Percentiles rank a stretch among this genome's conserved stretches.
phyloP scores from a whole-genome alignment of 2,113 vertebrate species.

The Hemicordylus capensis region DNA sequence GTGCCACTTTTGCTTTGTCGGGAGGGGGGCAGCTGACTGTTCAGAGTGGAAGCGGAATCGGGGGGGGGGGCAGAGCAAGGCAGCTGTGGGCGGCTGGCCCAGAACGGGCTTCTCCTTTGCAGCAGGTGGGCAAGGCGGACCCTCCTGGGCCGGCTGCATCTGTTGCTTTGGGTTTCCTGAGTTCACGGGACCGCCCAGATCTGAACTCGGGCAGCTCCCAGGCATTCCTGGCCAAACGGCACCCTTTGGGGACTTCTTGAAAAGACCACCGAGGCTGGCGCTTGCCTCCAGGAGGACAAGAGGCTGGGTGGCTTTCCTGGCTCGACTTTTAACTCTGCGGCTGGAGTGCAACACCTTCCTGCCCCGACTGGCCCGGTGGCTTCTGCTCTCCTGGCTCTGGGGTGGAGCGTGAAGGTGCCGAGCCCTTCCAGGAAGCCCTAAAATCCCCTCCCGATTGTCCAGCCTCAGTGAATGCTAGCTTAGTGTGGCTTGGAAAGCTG shows the following conservation, averaged over 20 bases:
- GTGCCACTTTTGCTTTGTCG: not conserved
- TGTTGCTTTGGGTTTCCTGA: conserved; percentile 57
- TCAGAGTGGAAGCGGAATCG: not conserved
- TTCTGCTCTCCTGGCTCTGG: conserved; percentile 18
- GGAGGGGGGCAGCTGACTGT: not conserved
- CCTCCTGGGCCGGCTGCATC: conserved; percentile 47
- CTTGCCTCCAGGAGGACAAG: too few relatives aligned
- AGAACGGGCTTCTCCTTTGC: not conserved
- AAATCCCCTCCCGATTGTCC: not conserved
- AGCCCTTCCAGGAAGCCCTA: not conserved
- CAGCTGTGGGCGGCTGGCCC: not conserved
- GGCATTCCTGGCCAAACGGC: not conserved
- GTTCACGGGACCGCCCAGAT: conserved; percentile 16
- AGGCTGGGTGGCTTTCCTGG: too few relatives aligned
- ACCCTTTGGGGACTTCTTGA: not conserved
- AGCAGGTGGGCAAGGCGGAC: conserved; percentile 50
- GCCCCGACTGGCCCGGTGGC: not conserved
- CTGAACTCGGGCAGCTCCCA: fast-evolving
- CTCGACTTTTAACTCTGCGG: conserved; percentile 21
- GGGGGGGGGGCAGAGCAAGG: not conserved
- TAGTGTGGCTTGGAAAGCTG: not conserved
- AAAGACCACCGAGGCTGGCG: conserved; percentile 3
- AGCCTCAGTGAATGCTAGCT: fast-evolving
- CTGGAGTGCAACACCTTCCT: not conserved
- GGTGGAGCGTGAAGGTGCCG: not conserved